phyloP scores from a whole-genome alignment of 1,140 invertebrate species.

The Chrysoperla carnea region DNA sequence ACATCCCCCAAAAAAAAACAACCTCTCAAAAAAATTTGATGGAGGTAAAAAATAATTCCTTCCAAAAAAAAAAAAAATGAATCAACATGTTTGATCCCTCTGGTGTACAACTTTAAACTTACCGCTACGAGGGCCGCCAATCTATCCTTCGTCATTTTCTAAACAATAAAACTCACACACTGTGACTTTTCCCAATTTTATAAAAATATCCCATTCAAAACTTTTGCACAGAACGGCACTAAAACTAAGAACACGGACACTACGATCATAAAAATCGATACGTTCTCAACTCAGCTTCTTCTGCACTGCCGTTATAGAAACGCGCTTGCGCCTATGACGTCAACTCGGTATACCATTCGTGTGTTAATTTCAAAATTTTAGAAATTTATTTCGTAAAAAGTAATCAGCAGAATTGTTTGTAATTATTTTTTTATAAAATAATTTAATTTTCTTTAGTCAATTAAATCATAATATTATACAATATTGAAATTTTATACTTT shows the following conservation, averaged over 20 bases:
- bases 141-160: conserved; percentile 93
- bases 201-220: conserved; percentile 61
- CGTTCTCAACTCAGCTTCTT: conserved; percentile 31
- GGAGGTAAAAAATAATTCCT: neutral
- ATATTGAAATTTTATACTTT: conserved; percentile 1
- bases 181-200: conserved; percentile 35
- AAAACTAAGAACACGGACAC: conserved; percentile 47
- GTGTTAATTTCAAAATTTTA: neutral
- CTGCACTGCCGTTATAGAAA: conserved; percentile 41
- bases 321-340: conserved; percentile 36
- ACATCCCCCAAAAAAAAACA: too few relatives aligned
- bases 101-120: conserved; percentile 25
- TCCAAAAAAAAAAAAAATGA: neutral
- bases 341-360: conserved; percentile 19
- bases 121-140: conserved; percentile 91
- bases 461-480: neutral
- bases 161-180: conserved; percentile 36
- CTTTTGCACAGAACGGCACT: conserved; percentile 52
- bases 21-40: neutral
- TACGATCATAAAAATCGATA: conserved; percentile 57
- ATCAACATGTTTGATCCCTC: neutral
- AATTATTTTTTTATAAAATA: conserved; percentile 8
- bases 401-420: conserved; percentile 17
- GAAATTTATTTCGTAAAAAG: conserved; percentile 13
- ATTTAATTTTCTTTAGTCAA: neutral